Evolutionary conservation across 30 jellyfish, hydroid and myxozoan genomes (phyloP), one percentile per base, ranked within the genome.

Genomic region (Hydractinia symbiolongicarpus): DNA sequence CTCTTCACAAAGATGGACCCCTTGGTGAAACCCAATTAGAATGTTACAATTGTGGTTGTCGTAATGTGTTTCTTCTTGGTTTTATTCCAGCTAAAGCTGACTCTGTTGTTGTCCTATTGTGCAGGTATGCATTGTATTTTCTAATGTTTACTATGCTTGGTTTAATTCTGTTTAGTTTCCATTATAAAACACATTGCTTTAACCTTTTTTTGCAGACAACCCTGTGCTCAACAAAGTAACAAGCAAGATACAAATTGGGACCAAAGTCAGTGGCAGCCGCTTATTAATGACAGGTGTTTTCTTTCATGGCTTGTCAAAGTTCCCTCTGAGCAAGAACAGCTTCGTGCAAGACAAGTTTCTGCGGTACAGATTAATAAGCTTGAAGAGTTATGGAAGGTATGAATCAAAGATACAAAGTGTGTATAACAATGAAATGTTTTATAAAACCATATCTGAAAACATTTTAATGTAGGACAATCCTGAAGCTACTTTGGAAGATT

Each of bases 61-160:
- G 97, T 7, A 94, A 94, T 82, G 99, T 94, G 55, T 94, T 94
- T 83, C 62, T 94, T 86, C 97, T 94, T 82, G 99, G 99, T n/a
- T 94, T 94, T 83, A 90, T 94, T 19, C 99, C 99, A 61, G 97
- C 99, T 21, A 94, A 94, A 86, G 96, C 96, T 13, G 99, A 94
- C 55, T 88, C 99, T 13, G 99, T 94, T 85, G 97, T 94, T 66
- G 96, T 94, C 10, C 79, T 92, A 61, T 75, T 93, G 21, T 94
- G 99, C 91, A 88, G 97, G 97, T 89, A 81, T 13, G 20, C 69
- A 11, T 44, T 21, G 78, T 68, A 10, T 58, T 58, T 11, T 58
- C 19, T 13, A 16, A 16, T 58, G 15, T 58, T 58, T 16, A 58
- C 15, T 3, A 11, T 64, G 19, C 74, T 64, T 64, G 9, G 40